Base-by-base conservation (phyloP, 2,113 vertebrate species). In the Pyxicephalus adspersus region DNA sequence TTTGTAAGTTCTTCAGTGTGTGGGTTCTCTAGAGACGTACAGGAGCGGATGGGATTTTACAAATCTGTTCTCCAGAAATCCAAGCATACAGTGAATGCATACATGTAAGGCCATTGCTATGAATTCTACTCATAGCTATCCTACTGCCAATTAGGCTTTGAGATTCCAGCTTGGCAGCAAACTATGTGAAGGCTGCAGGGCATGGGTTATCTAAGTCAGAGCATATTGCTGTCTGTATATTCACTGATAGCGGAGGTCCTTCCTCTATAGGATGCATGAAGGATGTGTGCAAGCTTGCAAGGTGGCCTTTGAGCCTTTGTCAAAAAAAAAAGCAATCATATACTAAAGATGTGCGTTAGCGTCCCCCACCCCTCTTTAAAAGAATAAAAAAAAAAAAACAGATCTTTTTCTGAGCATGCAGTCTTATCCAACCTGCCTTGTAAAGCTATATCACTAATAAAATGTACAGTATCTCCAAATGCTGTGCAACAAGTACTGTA, bases 141-240 rank as follows among this genome's bases (percentile, higher is more conserved):
- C 52, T 45, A 50, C 52, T 79, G 77, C 77, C 64, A 79, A 79
- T 67, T 68, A 78, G 64, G 52, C 65, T 66, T 78, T 60, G 54
- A 60, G 25, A 67, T 68, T 50, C 23, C 1, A 60, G 76, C 64
- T 78, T 67, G 76, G 63, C 76, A 55, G 64, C 29, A 67, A 38
- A 68, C 64, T 54, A 68, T 57, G 76, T 28, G 51, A 60, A 25
- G 18, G 54, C 77, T 70, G 31, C 64, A 25, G 63, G 77, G 64
- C 18, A 79, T 60, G 65, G 52, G 52, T 79, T 67, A 79, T 38
- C 34, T 79, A 68, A 79, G 51, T 64, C 28, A 67, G n/a, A 29
- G 65, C 52, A 68, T 16, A 15, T 23, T 68, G 50, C 19, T 45
- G 52, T 78, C 26, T 67, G 28, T 26, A 58, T 54, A 16, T n/a